Percentiles rank a stretch among this genome's conserved stretches.
phyloP scores from a whole-genome alignment of 2,888 invertebrate genomes.

The Euplagia quadripunctaria region DNA sequence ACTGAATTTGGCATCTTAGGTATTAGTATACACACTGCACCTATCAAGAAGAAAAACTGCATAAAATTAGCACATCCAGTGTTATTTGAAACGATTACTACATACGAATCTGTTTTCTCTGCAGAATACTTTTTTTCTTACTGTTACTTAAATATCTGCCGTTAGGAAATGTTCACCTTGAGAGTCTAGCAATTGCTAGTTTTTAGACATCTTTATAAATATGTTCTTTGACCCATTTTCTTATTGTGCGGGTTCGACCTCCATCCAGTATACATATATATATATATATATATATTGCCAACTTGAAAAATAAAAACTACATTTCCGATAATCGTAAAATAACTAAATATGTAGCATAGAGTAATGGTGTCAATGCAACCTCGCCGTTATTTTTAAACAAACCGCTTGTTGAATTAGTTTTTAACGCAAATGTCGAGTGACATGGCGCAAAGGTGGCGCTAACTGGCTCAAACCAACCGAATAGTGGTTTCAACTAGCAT shows the following conservation, averaged over 20 bases:
- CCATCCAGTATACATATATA: too few species aligned
- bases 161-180: conserved; percentile 12
- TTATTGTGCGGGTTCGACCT: too few species aligned
- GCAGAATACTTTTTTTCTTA: background rate
- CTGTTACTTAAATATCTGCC: conserved; percentile 11
- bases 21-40: background rate
- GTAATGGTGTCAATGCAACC: background rate
- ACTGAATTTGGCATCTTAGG: background rate
- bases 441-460: conserved; percentile 28
- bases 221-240: too few species aligned
- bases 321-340: too few species aligned
- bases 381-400: conserved; percentile 17
- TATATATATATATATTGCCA: too few species aligned
- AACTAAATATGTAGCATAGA: background rate
- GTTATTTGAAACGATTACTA: background rate
- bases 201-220: background rate
- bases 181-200: conserved; percentile 6
- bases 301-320: too few species aligned
- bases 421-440: conserved; percentile 34
- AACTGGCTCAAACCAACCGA: conserved; percentile 50
- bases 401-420: conserved; percentile 37
- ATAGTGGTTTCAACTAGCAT: conserved; percentile 29
- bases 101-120: background rate
- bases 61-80: background rate
- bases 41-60: background rate